A percentile compares a stretch with the other conserved stretches of the same genome.
Evolutionary conservation across 2,888 invertebrate genomes (phyloP).

Genomic region (Andrena trimmerana): DNA sequence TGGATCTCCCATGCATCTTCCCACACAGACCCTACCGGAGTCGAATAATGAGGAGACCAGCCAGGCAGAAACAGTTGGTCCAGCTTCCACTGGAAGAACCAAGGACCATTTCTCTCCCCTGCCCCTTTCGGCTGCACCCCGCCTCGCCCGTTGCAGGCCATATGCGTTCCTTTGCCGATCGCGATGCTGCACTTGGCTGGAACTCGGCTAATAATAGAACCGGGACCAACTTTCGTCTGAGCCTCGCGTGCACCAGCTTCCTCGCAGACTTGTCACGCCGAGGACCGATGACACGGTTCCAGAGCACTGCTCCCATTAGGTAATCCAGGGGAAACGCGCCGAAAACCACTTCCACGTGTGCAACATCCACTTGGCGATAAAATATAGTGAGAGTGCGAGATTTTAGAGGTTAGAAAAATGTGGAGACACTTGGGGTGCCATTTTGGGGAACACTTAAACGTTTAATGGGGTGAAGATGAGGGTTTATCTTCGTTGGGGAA

Average conservation of each 20-base stretch:
- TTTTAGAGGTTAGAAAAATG: no score
- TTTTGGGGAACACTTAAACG: no score
- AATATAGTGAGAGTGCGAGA: background rate
- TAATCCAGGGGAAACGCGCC: background rate
- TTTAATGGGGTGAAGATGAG: no score
- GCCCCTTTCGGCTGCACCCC: slow-evolving; percentile 38
- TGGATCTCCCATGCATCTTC: no score
- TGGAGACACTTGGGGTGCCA: no score
- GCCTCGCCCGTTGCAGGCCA: slow-evolving; percentile 55
- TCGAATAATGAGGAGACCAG: background rate
- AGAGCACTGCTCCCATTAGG: background rate
- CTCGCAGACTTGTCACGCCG: slow-evolving; percentile 48
- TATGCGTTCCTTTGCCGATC: slow-evolving; percentile 56
- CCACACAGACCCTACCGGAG: background rate
- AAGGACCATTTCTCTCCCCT: slow-evolving; percentile 26
- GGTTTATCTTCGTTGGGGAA: no score
- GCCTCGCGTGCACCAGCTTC: slow-evolving; percentile 55
- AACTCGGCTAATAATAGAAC: slow-evolving; percentile 70
- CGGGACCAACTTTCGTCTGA: slow-evolving; percentile 66
- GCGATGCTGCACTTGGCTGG: slow-evolving; percentile 63
- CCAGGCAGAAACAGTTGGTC: background rate
- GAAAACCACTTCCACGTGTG: background rate
- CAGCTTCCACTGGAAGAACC: background rate
- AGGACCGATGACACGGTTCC: slow-evolving; percentile 50
- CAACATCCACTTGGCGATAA: background rate